A percentile compares a stretch with the other conserved stretches of the same genome.
These are phyloP conservation scores for Nomia melanderi DNA, from an alignment of 1,140 invertebrate genomes.

Conservation along the genomic window DNA sequence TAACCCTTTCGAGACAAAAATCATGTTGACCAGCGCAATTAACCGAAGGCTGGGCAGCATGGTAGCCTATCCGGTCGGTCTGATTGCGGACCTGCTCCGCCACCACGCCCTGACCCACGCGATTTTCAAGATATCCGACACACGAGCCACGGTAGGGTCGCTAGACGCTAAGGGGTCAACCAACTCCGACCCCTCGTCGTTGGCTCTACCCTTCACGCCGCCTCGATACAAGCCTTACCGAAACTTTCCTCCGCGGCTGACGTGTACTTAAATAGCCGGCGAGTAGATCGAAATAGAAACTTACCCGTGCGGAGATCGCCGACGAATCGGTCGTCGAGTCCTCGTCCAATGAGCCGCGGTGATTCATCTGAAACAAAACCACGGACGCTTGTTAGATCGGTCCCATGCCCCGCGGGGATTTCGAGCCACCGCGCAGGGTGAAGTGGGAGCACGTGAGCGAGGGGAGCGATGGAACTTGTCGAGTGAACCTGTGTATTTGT, in stretches of 20 bases:
- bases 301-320: constrained; percentile 42
- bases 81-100: constrained; percentile 48
- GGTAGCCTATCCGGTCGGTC: constrained; percentile 5
- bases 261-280: constrained; percentile 24
- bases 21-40: no score
- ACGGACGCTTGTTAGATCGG: constrained; percentile 36
- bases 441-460: background rate
- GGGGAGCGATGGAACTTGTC: no score
- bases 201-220: background rate
- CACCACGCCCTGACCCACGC: constrained; percentile 62
- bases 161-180: constrained; percentile 54
- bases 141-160: constrained; percentile 50
- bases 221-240: constrained; percentile 18
- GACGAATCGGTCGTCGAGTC: constrained; percentile 20
- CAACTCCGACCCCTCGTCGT: constrained; percentile 54
- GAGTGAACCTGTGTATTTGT: no score
- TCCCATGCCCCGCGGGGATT: background rate
- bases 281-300: constrained; percentile 31
- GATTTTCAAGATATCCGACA: constrained; percentile 64
- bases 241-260: constrained; percentile 32
- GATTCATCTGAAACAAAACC: constrained; percentile 55
- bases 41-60: constrained; percentile 1
- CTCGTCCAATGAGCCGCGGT: constrained; percentile 22
- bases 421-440: background rate
- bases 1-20: no score